phyloP scores from a whole-genome alignment of 1,140 invertebrate genomes.

The Drosophila tristis region DNA sequence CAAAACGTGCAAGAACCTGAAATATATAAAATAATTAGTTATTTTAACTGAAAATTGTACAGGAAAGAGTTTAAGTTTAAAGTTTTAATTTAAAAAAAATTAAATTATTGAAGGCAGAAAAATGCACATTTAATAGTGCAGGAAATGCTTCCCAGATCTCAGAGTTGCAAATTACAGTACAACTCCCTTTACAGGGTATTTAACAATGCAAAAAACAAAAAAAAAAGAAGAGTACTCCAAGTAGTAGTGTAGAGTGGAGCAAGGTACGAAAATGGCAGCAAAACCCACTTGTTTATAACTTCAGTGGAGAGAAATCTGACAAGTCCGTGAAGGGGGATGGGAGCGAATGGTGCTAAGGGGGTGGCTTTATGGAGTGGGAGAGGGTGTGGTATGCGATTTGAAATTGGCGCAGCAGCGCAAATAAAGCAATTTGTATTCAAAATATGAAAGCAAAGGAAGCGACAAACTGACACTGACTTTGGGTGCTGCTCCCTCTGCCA shows the following conservation, averaged over 20 bases:
- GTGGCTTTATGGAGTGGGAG: conserved; percentile 15
- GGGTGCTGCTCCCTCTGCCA: no score
- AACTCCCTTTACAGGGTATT: not conserved
- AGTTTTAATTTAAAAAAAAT: no score
- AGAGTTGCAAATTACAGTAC: no score
- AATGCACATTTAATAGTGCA: no score
- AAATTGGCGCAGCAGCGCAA: conserved; percentile 80
- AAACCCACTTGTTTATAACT: conserved; percentile 75
- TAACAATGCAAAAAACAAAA: conserved; percentile 7
- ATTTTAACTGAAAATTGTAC: no score
- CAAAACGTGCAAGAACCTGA: no score
- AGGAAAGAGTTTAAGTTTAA: no score
- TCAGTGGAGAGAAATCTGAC: conserved; percentile 66
- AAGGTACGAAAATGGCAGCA: conserved; percentile 65
- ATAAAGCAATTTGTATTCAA: conserved; percentile 84
- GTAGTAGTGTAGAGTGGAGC: conserved; percentile 33
- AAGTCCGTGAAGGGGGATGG: conserved; percentile 39
- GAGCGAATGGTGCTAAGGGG: no score
- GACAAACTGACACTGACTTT: conserved; percentile 58
- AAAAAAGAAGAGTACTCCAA: not conserved
- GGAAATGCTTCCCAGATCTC: no score
- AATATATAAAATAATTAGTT: no score
- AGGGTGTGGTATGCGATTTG: conserved; percentile 2
- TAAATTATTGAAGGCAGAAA: no score
- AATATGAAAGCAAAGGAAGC: conserved; percentile 78